Percentiles rank a stretch among this genome's conserved stretches.
These are phyloP conservation scores for Papilio polyxenes DNA, from an alignment of 1,140 invertebrate species.

Conservation along the genomic window DNA sequence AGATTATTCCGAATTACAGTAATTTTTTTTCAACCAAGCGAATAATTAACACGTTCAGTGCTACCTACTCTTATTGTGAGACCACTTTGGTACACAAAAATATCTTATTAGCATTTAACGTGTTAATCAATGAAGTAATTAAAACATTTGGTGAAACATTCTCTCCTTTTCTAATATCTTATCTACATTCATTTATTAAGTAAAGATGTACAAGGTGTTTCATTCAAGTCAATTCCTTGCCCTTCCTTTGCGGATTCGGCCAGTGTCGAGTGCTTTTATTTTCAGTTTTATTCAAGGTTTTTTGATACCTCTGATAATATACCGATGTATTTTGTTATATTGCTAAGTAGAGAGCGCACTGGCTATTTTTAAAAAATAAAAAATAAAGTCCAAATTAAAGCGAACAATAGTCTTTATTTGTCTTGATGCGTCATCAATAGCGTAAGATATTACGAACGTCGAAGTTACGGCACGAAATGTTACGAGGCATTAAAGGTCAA, in stretches of 20 bases:
- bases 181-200: neutral
- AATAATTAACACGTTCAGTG: neutral
- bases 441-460: neutral
- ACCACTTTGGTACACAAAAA: too few relatives aligned
- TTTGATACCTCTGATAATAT: too few relatives aligned
- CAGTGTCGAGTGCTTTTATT: too few relatives aligned
- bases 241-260: too few relatives aligned
- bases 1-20: neutral
- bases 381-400: neutral
- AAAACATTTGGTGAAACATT: neutral
- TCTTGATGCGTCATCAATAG: constrained; percentile 4
- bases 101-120: too few relatives aligned
- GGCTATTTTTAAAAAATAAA: neutral
- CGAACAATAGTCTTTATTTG: neutral
- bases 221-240: too few relatives aligned
- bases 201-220: neutral
- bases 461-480: constrained; percentile 22
- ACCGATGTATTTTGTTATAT: too few relatives aligned
- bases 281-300: too few relatives aligned
- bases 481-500: constrained; percentile 35
- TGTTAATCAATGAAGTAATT: neutral
- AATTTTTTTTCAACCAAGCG: neutral
- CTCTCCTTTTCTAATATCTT: neutral
- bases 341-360: neutral
- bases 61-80: too few relatives aligned